A percentile compares a stretch with the other conserved stretches of the same genome.
phyloP scores from a whole-genome alignment of 2,888 invertebrate genomes.

The Stramonita haemastoma region DNA sequence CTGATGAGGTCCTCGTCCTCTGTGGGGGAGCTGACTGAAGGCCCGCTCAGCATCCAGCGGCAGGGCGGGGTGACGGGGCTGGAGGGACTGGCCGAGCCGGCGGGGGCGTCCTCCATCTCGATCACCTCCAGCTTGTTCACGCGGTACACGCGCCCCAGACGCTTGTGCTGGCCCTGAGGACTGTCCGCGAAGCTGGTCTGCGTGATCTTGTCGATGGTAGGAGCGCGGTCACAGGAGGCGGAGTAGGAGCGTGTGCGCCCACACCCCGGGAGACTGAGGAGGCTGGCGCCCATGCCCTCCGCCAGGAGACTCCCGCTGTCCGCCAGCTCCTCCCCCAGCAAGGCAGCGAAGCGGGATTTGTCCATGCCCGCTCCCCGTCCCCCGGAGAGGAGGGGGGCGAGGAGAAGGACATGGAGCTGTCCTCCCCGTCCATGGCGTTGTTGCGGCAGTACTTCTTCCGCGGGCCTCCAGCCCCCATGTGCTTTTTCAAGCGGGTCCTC shows the following conservation, averaged over 20 bases:
- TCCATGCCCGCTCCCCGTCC: conserved; percentile 16
- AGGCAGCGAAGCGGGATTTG: conserved; percentile 20
- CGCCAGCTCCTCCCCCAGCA: conserved; percentile 21
- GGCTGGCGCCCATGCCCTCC: neutral
- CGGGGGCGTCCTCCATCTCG: neutral
- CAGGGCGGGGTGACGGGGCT: neutral
- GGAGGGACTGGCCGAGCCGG: neutral
- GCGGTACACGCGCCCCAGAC: conserved; percentile 1
- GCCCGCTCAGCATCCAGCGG: neutral
- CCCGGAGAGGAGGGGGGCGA: conserved; percentile 30
- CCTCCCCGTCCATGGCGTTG: conserved; percentile 8
- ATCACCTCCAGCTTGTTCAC: conserved; percentile 35
- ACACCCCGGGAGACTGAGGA: neutral
- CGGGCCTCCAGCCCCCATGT: neutral
- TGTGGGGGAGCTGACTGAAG: neutral
- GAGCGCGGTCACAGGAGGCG: conserved; percentile 4
- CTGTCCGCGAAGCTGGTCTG: conserved; percentile 32
- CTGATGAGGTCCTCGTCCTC: neutral
- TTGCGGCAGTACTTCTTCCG: neutral
- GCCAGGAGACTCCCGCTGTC: no score
- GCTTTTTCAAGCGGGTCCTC: neutral
- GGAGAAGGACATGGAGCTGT: conserved; percentile 6
- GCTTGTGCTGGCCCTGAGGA: neutral
- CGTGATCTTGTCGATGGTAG: conserved; percentile 43
- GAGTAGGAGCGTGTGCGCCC: neutral